These are phyloP conservation scores for Dromaius novaehollandiae DNA, from an alignment of 2,113 vertebrate species.

Conservation along the genomic window DNA sequence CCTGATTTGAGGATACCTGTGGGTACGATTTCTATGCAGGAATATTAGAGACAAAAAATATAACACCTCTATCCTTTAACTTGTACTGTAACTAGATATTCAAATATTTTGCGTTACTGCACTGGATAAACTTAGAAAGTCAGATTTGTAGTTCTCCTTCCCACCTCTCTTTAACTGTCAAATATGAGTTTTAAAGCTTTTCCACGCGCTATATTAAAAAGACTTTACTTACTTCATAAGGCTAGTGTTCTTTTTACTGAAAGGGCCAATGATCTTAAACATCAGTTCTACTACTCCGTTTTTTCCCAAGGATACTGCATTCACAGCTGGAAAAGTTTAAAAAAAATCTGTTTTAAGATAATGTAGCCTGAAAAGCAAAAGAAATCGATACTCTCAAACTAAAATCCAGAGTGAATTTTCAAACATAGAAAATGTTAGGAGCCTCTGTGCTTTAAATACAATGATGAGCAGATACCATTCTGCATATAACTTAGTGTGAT, in stretches of 20 bases:
- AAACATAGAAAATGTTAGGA: not conserved
- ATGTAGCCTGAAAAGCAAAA: not conserved
- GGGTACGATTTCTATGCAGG: not conserved
- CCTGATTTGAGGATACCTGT: not conserved
- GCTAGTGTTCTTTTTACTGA: constrained; percentile 92
- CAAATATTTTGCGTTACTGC: not conserved
- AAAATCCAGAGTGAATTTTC: not conserved
- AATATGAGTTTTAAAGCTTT: not conserved
- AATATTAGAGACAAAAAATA: not conserved
- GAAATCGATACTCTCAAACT: not conserved
- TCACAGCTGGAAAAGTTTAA: constrained; percentile 83
- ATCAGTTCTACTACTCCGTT: constrained; percentile 92
- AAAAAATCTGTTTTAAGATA: not conserved
- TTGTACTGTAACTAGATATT: not conserved
- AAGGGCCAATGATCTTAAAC: constrained; percentile 93
- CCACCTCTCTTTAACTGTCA: not conserved
- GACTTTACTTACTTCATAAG: constrained; percentile 89
- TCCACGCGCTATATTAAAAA: not conserved
- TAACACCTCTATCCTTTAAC: not conserved
- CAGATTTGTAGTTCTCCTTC: not conserved
- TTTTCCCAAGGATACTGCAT: constrained; percentile 93
- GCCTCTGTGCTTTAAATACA: not conserved
- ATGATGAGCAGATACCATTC: not conserved
- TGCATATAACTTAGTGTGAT: not conserved
- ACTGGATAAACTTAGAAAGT: not conserved